Base-by-base conservation (phyloP, 2,888 invertebrate genomes). In the Chromoteleia sp. region DNA sequence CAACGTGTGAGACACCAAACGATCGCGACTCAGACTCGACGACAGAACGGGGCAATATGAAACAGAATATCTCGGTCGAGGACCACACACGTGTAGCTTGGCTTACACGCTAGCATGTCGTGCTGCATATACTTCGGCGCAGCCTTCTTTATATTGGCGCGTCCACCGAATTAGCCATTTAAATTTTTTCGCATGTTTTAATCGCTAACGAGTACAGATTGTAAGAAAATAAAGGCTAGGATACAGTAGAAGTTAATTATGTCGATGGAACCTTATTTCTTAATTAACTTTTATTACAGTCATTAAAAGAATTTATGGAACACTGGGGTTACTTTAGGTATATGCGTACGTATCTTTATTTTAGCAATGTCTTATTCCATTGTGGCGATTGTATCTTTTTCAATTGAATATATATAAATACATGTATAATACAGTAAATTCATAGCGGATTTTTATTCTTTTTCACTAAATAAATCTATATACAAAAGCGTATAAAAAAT, bases 61-160 rank as follows among this genome's bases (percentile, higher is more conserved):
- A 56, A 30, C 25, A 50, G 74, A 70, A 61, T 65, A 70, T 71
- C 50, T 41, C 71, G 50, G 15, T 48, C 58, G 45, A 41, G 54
- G 83, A 84, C 85, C 85, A 84, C 82, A 81, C 83, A 84, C 67
- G 78, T 82, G 86, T 85, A 82, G 65, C 84, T 76, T 50, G 71
- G 76, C 81, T 59, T 84, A 83, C 88, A 84, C 58, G 80, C 67
- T 43, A 43, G 88, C 63, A 67, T 67, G 78, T 50, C 81, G 87
- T 81, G 87, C 80, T 88, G 88, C 88, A 84, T 85, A 82, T 54
- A 12, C 59, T 19, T 81, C 65, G 85, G 85, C 70, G 78, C 63
- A 17, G 25, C 25, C 33, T 68, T 58, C 54, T 59, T 65, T 65
- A 76, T 50, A 36, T 19, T 5, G 29, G 15, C 33, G 39, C 52